Conservation (phyloP, 2,113 vertebrate species). For the Malurus cyaneus region DNA sequence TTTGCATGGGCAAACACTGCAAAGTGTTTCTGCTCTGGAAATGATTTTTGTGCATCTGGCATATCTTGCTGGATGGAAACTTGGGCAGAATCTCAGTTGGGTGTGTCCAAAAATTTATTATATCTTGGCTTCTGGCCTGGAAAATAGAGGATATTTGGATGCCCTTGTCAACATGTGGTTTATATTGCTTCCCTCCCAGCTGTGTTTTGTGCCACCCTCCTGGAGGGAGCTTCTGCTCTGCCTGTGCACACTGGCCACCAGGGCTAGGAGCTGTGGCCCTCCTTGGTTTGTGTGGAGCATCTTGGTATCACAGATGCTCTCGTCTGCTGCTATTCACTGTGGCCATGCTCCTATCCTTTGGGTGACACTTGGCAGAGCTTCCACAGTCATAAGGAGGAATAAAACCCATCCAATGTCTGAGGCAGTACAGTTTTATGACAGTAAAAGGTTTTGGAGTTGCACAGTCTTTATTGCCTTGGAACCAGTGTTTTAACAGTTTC, state of each 20-base stretch:
- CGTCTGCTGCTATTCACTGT: neutral
- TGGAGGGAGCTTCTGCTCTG: neutral
- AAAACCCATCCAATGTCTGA: neutral
- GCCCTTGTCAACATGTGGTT: neutral
- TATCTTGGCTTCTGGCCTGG: constrained; percentile 1
- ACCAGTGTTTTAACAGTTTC: neutral
- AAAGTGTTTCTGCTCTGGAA: neutral
- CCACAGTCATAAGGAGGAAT: neutral
- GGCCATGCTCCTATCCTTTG: rapidly evolving
- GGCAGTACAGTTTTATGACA: neutral
- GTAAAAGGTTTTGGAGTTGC: neutral
- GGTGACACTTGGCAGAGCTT: neutral
- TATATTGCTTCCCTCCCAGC: neutral
- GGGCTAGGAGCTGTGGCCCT: neutral
- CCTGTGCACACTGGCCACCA: neutral
- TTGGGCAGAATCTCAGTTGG: neutral
- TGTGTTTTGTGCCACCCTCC: neutral
- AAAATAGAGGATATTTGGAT: neutral
- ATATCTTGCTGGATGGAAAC: neutral
- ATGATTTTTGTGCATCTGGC: neutral
- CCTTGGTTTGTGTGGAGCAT: neutral
- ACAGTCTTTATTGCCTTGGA: neutral
- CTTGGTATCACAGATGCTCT: neutral
- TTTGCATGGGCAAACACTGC: neutral
- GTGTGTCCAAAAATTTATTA: neutral